Percentiles rank a stretch among this genome's conserved stretches.
Conservation (phyloP, 2,888 invertebrate genomes). For the Philaethria dido region DNA sequence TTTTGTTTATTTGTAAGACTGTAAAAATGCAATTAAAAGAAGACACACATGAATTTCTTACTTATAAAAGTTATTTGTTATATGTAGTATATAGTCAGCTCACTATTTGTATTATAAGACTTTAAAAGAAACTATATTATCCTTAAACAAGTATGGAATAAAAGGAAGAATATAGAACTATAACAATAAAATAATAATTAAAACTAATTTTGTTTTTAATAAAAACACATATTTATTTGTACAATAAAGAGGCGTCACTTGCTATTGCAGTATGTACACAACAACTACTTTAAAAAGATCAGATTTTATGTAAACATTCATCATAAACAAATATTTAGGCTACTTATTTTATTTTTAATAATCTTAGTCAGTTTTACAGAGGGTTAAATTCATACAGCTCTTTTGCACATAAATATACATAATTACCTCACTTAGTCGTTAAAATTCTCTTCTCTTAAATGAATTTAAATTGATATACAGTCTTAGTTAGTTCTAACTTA, state of each 20-base stretch:
- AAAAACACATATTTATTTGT: conserved; percentile 6
- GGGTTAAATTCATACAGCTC: background rate
- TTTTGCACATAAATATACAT: background rate
- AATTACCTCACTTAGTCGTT: background rate
- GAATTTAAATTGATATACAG: background rate
- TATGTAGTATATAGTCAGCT: too few relatives aligned
- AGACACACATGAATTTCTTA: too few relatives aligned
- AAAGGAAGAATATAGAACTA: background rate
- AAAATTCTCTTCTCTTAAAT: background rate
- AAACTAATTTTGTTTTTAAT: background rate
- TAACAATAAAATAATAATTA: background rate
- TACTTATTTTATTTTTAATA: background rate
- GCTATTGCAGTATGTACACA: conserved; percentile 10
- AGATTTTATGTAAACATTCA: background rate
- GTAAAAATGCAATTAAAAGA: too few relatives aligned
- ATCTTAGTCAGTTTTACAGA: background rate
- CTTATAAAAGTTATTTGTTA: too few relatives aligned
- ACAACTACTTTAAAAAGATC: background rate
- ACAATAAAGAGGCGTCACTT: background rate
- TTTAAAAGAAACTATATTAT: too few relatives aligned
- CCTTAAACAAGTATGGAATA: too few relatives aligned
- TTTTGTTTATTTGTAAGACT: too few relatives aligned
- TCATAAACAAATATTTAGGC: background rate
- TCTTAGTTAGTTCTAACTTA: conserved; percentile 2
- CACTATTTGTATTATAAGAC: too few relatives aligned